Base-by-base conservation (phyloP, 2,888 invertebrate genomes). In the Chrysodeixis includens region DNA sequence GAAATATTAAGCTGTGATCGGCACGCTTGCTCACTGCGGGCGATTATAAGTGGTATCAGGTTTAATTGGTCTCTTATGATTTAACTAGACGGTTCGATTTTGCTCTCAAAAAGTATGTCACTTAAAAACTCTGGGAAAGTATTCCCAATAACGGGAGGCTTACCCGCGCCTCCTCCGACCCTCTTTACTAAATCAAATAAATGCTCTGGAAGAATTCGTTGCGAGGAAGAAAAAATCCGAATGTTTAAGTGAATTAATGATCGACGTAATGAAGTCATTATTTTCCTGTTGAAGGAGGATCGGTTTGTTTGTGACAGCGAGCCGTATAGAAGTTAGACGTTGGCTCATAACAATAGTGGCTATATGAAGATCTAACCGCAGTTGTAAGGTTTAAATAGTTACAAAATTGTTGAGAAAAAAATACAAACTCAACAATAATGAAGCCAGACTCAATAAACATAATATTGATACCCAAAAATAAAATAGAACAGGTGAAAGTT, bases 181-280 rank as follows among this genome's bases (percentile, higher is more conserved):
- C 68, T 73, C 73, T 57, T 67, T 54, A 54, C 51, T 67, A 59
- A 71, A 73, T 73, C 56, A 78, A 78, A 74, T 62, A 74, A 73
- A 62, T 66, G 53, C 62, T 20, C n/a, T 56, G 56, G 49, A 73
- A 78, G 35, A 62, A 62, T 46, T 68, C 20, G n/a, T 12, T 44
- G 49, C 20, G 32, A 55, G 1, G 22, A 46, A 51, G 58, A 73
- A 73, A 53, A 49, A 78, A 73, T 77, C 67, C 56, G 56, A 78
- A 74, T 78, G 58, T 78, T 60, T 59, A 26, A 78, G 54, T 67
- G 69, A 78, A 68, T 62, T 74, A 78, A 74, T 78, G 62, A 77
- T 58, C 35, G 26, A 30, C 61, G 35, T 68, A 57, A 74, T 74
- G 49, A 78, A 62, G 56, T 74, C 53, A 62, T 73, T 73, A 62